A percentile compares a stretch with the other conserved stretches of the same genome.
phyloP scores from a whole-genome alignment of 2,797 vertebrate genomes.

The Cryptoblepharus egeriae region DNA sequence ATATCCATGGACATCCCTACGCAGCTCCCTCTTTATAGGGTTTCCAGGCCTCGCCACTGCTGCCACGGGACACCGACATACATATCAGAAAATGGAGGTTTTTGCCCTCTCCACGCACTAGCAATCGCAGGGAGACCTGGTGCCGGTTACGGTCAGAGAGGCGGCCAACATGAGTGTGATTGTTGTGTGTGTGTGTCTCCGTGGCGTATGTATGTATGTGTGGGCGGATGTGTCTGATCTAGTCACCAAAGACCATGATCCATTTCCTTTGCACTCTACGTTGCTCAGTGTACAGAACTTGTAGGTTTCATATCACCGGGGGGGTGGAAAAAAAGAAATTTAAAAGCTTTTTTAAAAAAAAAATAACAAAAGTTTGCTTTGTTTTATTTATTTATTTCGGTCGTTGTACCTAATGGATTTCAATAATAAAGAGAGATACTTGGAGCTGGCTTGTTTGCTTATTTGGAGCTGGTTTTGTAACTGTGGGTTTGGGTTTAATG shows the following conservation, averaged over 20 bases:
- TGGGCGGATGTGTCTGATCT: conserved; percentile 22
- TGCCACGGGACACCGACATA: too few relatives aligned
- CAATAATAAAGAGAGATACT: conserved; percentile 72
- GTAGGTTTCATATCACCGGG: conserved; percentile 72
- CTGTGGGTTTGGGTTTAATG: too few relatives aligned
- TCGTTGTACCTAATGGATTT: conserved; percentile 71
- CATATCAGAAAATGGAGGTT: neutral
- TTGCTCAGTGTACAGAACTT: conserved; percentile 66
- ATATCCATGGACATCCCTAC: neutral
- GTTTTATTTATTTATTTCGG: conserved; percentile 60
- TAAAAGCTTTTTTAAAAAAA: too few relatives aligned
- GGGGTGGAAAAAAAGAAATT: too few relatives aligned
- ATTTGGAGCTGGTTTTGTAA: too few relatives aligned
- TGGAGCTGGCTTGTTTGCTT: conserved; percentile 17
- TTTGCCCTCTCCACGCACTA: neutral
- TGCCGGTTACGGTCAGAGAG: neutral
- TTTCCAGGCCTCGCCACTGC: neutral
- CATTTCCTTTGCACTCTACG: conserved; percentile 58
- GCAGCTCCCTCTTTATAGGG: neutral
- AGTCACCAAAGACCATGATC: conserved; percentile 69
- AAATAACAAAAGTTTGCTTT: too few relatives aligned
- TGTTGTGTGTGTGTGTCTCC: too few relatives aligned
- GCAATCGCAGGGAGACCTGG: too few relatives aligned
- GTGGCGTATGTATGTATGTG: too few relatives aligned
- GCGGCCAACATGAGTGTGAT: neutral